These are phyloP conservation scores for Cossypha caffra DNA, from an alignment of 2,797 vertebrate species.

Conservation along the genomic window DNA sequence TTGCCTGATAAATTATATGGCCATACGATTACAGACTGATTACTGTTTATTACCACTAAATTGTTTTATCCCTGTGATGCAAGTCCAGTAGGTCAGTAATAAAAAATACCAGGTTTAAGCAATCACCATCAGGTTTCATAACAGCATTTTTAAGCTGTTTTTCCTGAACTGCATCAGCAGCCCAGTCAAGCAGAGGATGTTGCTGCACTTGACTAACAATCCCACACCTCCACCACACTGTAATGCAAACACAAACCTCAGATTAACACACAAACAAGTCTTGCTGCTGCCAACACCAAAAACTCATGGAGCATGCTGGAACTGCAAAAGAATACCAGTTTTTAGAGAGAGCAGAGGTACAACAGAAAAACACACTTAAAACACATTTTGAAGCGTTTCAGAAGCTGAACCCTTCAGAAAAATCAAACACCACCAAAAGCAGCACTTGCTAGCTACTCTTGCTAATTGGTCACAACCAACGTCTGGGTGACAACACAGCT, in stretches of 20 bases:
- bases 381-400: no score
- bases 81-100: neutral
- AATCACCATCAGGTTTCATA: neutral
- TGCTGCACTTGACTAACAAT: neutral
- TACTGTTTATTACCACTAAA: neutral
- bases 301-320: neutral
- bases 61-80: neutral
- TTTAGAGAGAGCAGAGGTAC: neutral
- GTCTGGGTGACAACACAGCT: neutral
- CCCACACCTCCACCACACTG: neutral
- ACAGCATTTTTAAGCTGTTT: neutral
- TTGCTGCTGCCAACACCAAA: neutral
- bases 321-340: neutral
- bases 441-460: neutral
- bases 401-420: neutral
- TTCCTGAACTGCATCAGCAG: neutral
- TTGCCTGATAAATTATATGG: neutral
- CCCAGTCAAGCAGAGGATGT: neutral
- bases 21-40: neutral
- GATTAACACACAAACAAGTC: neutral
- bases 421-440: neutral
- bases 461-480: neutral
- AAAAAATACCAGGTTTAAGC: neutral
- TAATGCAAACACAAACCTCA: neutral
- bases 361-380: neutral